Evolutionary conservation across 2,888 invertebrate species (phyloP).

Genomic region (Drosophila putrida): DNA sequence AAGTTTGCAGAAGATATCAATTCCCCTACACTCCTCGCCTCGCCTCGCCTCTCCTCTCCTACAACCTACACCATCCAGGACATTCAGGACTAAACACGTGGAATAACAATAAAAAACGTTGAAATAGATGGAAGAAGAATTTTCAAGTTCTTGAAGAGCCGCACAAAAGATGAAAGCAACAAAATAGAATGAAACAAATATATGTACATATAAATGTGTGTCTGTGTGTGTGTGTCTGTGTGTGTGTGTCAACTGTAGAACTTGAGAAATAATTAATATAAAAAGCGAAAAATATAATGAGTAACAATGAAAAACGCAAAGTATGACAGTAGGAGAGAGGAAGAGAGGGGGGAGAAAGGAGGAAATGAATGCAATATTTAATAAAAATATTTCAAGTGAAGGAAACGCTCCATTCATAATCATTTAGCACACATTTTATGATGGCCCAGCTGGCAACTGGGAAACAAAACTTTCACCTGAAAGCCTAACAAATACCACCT

Average conservation of each 20-base stretch:
- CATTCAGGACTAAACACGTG: not conserved
- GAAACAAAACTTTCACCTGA: conserved; percentile 43
- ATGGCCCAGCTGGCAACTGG: conserved; percentile 11
- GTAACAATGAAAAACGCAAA: conserved; percentile 1
- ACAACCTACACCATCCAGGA: not conserved
- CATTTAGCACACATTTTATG: conserved; percentile 52
- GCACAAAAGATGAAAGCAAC: conserved; percentile 18
- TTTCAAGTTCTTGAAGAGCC: conserved; percentile 15
- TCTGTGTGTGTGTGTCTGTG: not conserved
- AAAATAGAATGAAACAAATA: conserved; percentile 25
- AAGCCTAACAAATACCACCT: conserved; percentile 40
- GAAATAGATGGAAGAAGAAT: conserved; percentile 25
- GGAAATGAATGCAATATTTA: conserved; percentile 28
- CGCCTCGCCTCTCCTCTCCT: not conserved
- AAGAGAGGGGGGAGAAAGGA: not conserved
- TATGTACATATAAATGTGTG: not conserved
- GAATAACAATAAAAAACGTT: conserved; percentile 23
- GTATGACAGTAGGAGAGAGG: not conserved
- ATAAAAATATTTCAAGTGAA: conserved; percentile 35
- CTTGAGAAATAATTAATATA: conserved; percentile 42
- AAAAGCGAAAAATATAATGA: conserved; percentile 17
- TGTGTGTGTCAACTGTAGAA: conserved; percentile 3
- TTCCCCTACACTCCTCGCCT: conserved; percentile 1
- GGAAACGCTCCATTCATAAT: conserved; percentile 48
- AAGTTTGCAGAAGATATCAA: conserved; percentile 33